Evolutionary conservation across 2,113 vertebrate species (phyloP).

Genomic region (Dipodomys ordii): DNA sequence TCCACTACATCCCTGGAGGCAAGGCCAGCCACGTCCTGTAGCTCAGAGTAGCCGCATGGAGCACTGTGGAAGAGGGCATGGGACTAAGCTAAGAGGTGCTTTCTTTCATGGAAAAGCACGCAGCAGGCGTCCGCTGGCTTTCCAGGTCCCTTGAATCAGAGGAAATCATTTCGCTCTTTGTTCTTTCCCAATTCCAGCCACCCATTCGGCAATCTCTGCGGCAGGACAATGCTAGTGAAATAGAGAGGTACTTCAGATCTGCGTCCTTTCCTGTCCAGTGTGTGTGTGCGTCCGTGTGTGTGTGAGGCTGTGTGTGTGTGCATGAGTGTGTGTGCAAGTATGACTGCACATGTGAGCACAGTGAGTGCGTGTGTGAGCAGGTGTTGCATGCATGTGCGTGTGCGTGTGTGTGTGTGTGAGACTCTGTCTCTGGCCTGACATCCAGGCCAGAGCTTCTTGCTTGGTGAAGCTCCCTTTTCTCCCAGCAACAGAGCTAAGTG

Average conservation of each 20-base stretch:
- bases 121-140: background rate
- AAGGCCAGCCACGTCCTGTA: background rate
- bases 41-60: background rate
- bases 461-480: background rate
- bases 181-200: background rate
- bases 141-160: background rate
- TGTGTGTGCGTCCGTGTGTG: no score
- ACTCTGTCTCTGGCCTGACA: no score
- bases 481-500: background rate
- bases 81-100: rapidly evolving
- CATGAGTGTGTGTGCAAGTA: no score
- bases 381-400: no score
- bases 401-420: no score
- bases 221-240: background rate
- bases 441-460: background rate
- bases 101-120: background rate
- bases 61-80: rapidly evolving
- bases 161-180: rapidly evolving
- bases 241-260: background rate
- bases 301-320: no score
- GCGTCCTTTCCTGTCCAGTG: background rate
- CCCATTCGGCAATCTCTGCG: background rate
- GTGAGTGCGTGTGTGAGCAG: no score
- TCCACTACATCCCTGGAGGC: rapidly evolving
- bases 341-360: no score